Percentiles rank a stretch among this genome's conserved stretches.
Conservation (phyloP, 1,140 invertebrate species). For the Yoshiicerus persimilis region DNA sequence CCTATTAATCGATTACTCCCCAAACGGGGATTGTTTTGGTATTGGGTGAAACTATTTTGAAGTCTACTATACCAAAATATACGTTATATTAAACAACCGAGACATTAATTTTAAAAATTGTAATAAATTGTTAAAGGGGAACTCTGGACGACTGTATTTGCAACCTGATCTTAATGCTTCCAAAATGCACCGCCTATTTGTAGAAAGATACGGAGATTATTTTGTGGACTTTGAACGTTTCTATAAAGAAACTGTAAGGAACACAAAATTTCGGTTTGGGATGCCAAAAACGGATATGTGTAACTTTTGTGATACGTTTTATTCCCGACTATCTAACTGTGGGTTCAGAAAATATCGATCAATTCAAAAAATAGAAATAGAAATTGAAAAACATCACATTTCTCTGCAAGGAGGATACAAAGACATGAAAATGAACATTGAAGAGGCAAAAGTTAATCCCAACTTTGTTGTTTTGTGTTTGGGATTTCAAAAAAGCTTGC, state of each 20-base stretch:
- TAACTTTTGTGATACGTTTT: background rate
- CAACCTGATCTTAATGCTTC: background rate
- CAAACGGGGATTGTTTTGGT: no score
- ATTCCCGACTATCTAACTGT: background rate
- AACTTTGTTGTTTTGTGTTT: background rate
- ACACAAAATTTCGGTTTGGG: background rate
- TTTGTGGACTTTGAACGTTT: background rate
- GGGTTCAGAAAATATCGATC: background rate
- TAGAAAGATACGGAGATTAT: background rate
- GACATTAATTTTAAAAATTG: no score
- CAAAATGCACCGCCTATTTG: background rate
- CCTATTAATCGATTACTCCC: no score
- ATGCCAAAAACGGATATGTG: background rate
- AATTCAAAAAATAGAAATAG: background rate
- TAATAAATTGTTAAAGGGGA: background rate
- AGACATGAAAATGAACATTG: background rate
- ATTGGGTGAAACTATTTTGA: no score
- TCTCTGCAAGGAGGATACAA: background rate
- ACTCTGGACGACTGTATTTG: background rate
- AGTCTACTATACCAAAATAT: no score
- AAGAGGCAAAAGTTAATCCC: background rate
- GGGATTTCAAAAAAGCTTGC: background rate
- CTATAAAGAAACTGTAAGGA: background rate
- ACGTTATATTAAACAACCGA: no score
- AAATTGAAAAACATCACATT: background rate